phyloP scores from a whole-genome alignment of 1,140 invertebrate species.

The Araneus ventricosus region DNA sequence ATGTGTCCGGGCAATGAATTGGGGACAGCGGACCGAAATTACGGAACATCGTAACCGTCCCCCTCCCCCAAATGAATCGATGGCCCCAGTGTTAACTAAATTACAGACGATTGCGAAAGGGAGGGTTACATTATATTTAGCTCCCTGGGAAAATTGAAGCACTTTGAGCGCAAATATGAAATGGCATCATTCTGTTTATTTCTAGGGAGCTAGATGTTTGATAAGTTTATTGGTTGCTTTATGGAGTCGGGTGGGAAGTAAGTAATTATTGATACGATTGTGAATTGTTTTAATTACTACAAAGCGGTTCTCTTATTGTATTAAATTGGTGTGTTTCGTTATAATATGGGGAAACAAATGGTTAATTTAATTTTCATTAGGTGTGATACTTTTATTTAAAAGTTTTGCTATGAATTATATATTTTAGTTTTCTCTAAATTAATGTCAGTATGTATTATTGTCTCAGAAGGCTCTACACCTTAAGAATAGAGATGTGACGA shows the following conservation, averaged over 20 bases:
- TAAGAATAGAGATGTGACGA: too few species aligned
- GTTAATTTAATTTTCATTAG: too few species aligned
- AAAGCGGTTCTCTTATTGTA: background rate
- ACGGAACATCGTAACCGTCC: background rate
- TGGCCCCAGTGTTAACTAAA: slow-evolving; percentile 11
- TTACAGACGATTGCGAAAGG: background rate
- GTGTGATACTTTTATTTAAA: too few species aligned
- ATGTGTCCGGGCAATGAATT: background rate
- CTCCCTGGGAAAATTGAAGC: background rate
- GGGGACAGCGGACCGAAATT: background rate
- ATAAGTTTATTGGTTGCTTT: background rate
- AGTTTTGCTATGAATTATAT: too few species aligned
- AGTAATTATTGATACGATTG: background rate
- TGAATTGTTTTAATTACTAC: background rate
- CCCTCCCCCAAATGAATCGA: background rate
- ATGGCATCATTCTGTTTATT: background rate
- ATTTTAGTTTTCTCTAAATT: too few species aligned
- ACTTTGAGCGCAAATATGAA: slow-evolving; percentile 4
- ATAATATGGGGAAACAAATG: too few species aligned
- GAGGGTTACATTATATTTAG: background rate
- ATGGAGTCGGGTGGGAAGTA: background rate
- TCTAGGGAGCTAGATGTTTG: background rate
- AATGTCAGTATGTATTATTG: too few species aligned
- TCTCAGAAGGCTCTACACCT: too few species aligned
- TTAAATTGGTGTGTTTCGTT: too few species aligned